Percentiles rank a stretch among this genome's conserved stretches.
Evolutionary conservation across 2,888 invertebrate species (phyloP).

Genomic region (Tanypteryx hageni): DNA sequence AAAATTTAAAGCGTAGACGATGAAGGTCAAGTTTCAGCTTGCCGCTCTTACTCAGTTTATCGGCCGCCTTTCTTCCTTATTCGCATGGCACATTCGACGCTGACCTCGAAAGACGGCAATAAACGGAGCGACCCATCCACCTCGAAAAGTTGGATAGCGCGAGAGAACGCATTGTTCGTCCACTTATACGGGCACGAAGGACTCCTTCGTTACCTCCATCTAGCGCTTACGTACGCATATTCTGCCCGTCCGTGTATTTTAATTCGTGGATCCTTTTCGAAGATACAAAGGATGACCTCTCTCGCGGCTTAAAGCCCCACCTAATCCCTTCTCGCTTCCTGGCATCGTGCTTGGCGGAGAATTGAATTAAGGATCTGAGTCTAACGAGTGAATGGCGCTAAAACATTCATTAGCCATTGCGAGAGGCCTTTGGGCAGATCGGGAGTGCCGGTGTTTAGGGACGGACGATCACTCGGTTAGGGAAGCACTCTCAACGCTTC

Average conservation of each 20-base stretch:
- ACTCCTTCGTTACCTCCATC: not conserved
- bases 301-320: not conserved
- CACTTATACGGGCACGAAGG: not conserved
- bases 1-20: too few relatives aligned
- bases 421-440: not conserved
- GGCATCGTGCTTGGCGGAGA: not conserved
- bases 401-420: not conserved
- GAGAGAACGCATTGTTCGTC: not conserved
- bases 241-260: not conserved
- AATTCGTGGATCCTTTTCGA: not conserved
- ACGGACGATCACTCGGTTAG: not conserved
- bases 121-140: not conserved
- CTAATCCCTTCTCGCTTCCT: not conserved
- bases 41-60: too few relatives aligned
- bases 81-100: not conserved
- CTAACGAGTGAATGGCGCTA: constrained; percentile 17
- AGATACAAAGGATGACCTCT: constrained; percentile 11
- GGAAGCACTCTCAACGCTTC: not conserved
- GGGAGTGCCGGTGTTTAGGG: constrained; percentile 17
- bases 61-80: too few relatives aligned
- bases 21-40: too few relatives aligned
- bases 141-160: not conserved
- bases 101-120: not conserved
- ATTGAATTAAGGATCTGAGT: constrained; percentile 51
- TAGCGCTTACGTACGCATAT: not conserved